Conservation (phyloP, 2,113 vertebrate genomes). For the Odobenus rosmarus region DNA sequence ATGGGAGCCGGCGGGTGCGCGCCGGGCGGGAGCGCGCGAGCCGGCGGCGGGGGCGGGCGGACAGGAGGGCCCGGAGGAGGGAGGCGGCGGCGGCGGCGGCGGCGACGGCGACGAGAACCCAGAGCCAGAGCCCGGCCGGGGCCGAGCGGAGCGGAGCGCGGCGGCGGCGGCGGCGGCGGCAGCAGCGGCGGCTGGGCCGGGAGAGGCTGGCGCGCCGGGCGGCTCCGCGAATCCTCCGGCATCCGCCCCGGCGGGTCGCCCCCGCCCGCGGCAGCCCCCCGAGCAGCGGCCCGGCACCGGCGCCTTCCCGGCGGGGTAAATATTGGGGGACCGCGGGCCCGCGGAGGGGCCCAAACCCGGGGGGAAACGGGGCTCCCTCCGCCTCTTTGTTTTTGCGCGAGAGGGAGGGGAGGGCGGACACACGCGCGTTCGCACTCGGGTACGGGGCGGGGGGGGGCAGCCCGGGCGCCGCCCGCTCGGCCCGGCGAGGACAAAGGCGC, state of each 20-base stretch:
- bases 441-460: constrained; percentile 64
- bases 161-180: constrained; percentile 71
- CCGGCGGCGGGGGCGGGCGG: constrained; percentile 83
- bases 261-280: constrained; percentile 88
- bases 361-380: constrained; percentile 88
- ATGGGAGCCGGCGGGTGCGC: constrained; percentile 83
- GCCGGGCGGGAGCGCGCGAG: constrained; percentile 81
- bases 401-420: constrained; percentile 74
- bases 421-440: constrained; percentile 67
- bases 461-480: constrained; percentile 78
- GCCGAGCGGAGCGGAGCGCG: constrained; percentile 77
- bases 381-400: constrained; percentile 85
- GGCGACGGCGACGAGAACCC: constrained; percentile 69
- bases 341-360: constrained; percentile 84
- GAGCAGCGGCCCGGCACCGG: constrained; percentile 88
- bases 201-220: constrained; percentile 75
- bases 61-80: constrained; percentile 49
- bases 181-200: constrained; percentile 72
- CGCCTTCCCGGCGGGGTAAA: constrained; percentile 87
- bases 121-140: constrained; percentile 75
- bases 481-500: constrained; percentile 82
- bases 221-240: constrained; percentile 89
- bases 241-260: constrained; percentile 87
- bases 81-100: constrained; percentile 64
- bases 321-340: constrained; percentile 86